Conservation (phyloP, 2,797 vertebrate species). For the Tiaroga cobitis region DNA sequence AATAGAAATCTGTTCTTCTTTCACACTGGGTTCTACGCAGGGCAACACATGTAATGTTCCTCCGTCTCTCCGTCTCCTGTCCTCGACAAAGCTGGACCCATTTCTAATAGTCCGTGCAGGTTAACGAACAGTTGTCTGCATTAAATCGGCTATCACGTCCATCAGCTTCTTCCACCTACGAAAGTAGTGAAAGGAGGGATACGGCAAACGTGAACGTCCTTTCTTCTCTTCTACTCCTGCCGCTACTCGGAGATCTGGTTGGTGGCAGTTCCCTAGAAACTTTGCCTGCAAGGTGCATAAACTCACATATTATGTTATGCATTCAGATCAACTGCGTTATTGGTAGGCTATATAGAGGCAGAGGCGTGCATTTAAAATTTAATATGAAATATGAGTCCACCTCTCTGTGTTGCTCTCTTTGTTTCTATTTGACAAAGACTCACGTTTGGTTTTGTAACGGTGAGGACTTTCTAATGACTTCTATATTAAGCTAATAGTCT, state of each 20-base stretch:
- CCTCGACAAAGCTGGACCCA: conserved; percentile 21
- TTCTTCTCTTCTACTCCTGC: conserved; percentile 9
- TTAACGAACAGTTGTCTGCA: conserved; percentile 9
- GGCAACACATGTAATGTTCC: conserved; percentile 3
- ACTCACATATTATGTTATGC: background rate
- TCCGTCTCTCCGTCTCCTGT: background rate
- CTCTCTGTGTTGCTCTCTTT: conserved; percentile 2
- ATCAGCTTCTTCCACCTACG: conserved; percentile 12
- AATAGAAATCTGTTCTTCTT: conserved; percentile 15
- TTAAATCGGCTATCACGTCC: conserved; percentile 19
- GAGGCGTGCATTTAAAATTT: conserved; percentile 14
- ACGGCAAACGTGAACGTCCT: background rate
- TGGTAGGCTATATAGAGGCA: background rate
- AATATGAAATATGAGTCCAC: background rate
- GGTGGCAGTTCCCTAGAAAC: conserved; percentile 34
- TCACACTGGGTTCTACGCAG: conserved; percentile 9
- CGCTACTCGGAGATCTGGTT: conserved; percentile 8
- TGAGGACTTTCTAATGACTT: conserved; percentile 24
- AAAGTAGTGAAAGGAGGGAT: conserved; percentile 9
- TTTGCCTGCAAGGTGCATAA: conserved; percentile 37
- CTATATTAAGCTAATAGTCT: background rate
- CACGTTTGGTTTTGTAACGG: background rate
- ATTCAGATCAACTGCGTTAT: background rate
- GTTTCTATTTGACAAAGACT: conserved; percentile 25
- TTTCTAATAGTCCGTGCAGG: conserved; percentile 30